Base-by-base conservation (phyloP, 2,888 invertebrate species). In the Drosophila mettleri region DNA sequence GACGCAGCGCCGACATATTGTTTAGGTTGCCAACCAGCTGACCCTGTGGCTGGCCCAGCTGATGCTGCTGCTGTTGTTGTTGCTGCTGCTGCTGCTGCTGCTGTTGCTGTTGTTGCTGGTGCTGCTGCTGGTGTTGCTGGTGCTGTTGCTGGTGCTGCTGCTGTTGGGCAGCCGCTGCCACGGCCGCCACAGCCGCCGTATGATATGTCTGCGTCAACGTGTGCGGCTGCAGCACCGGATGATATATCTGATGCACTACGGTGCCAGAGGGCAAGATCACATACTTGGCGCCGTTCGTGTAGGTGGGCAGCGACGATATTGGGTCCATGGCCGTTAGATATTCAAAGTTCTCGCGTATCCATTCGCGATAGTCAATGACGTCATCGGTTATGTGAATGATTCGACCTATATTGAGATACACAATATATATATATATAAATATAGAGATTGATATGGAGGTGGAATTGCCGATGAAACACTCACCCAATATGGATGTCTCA, bases 301-400 rank as follows among this genome's bases (percentile, higher is more conserved):
- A 77, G 24, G 84, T 82, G 34, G 86, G 69, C 60, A 91, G 74
- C n/a, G 91, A 88, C 4, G 91, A 85, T 62, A 89, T 87, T 55
- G 90, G 87, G 41, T 88, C 84, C 52, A 90, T 83, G 55, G 90
- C 76, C 45, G 90, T 88, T 60, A 90, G 83, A 78, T 91, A 90
- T 58, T 92, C 92, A 78, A 91, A 93, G 60, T 91, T 91, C 43
- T 92, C 92, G 49, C 91, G 90, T 67, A 93, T 92, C 93, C 93
- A 93, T 75, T 92, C 91, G 54, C 93, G 92, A 92, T 94, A 94
- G 91, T 94, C 94, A 88, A 94, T 93, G 88, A 99, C 98, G 93
- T 98, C 97, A 93, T 98, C 98, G 45, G 98, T 98, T 63, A 99
- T 96, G 86, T 97, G 95, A 86, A 99, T 95, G 81, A 99, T 96